phyloP scores from a whole-genome alignment of 2,797 vertebrate species.

The Pseudochirops cupreus region DNA sequence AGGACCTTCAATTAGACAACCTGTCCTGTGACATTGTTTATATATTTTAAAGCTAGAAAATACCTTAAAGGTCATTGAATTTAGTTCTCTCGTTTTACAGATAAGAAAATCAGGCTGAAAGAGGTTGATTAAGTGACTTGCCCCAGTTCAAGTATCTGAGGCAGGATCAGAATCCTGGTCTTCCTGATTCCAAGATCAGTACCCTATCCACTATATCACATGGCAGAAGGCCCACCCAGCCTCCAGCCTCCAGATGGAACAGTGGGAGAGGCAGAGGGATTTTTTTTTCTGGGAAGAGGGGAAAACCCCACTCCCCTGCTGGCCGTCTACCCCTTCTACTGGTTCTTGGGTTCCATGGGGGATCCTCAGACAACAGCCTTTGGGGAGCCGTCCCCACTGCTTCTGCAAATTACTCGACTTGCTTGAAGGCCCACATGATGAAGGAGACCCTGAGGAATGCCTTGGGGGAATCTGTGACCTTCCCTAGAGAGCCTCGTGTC shows the following conservation, averaged over 20 bases:
- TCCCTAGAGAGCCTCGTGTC: constrained; percentile 21
- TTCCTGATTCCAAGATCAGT: neutral
- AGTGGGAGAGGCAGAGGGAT: neutral
- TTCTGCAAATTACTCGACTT: constrained; percentile 44
- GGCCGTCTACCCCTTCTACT: neutral
- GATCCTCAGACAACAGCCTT: neutral
- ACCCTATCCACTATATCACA: neutral
- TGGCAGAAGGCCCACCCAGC: neutral
- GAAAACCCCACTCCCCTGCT: neutral
- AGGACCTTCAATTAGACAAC: neutral
- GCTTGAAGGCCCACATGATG: constrained; percentile 49
- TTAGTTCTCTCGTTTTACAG: neutral
- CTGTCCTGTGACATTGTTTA: neutral
- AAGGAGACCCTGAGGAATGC: neutral
- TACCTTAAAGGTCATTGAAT: neutral
- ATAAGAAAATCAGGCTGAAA: neutral
- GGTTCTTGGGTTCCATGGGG: neutral
- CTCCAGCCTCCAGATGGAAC: neutral
- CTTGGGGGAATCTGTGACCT: constrained; percentile 1
- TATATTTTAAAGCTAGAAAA: neutral
- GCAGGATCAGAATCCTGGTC: neutral
- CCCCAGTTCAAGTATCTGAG: neutral
- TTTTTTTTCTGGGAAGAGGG: neutral
- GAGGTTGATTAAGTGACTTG: neutral
- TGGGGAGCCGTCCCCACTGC: neutral